Base-by-base conservation (phyloP, 2,113 vertebrate genomes). In the Pachypanchax playfairii region DNA sequence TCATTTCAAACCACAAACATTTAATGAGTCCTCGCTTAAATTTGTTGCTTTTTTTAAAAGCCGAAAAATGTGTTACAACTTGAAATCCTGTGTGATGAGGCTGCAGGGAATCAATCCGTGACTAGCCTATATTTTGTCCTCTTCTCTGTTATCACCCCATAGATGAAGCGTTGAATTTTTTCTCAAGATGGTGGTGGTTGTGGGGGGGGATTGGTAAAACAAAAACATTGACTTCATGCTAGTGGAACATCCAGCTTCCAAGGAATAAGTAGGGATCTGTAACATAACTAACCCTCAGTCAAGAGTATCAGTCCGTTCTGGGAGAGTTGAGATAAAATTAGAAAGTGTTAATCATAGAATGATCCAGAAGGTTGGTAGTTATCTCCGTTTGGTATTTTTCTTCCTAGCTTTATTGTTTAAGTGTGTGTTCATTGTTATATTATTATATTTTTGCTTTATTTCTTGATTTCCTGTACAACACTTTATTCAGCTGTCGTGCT, bases 291-390 rank as follows among this genome's bases (percentile, higher is more conserved):
- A 52, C 28, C 66, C 48, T 60, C 35, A 62, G 70, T 43, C 25
- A 46, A 69, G 66, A 68, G 25, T 73, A 70, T 65, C 49, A 14
- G 76, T 56, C 35, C 25, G 44, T 61, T 64, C 39, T 38, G 55
- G 63, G 68, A 36, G 54, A 60, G 44, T 28, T 11, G 43, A 63
- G 64, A 54, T 48, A 55, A 43, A 33, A 54, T 36, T 39, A 63
- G 79, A 70, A 71, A 77, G 55, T 57, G 70, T 83, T 90, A 88
- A 88, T 88, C 84, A 88, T 89, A 90, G 61, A 38, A 24, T 22
- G 42, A 60, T 70, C 59, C 49, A 46, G 2, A 73, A 70, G 65
- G 61, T 64, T 47, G 42, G 60, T 77, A 64, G 65, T 83, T 85
- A 72, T 81, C 75, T 38, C 81, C 7, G 20, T 33, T 33, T 33